phyloP scores from a whole-genome alignment of 2,113 vertebrate genomes.

The Bettongia penicillata region DNA sequence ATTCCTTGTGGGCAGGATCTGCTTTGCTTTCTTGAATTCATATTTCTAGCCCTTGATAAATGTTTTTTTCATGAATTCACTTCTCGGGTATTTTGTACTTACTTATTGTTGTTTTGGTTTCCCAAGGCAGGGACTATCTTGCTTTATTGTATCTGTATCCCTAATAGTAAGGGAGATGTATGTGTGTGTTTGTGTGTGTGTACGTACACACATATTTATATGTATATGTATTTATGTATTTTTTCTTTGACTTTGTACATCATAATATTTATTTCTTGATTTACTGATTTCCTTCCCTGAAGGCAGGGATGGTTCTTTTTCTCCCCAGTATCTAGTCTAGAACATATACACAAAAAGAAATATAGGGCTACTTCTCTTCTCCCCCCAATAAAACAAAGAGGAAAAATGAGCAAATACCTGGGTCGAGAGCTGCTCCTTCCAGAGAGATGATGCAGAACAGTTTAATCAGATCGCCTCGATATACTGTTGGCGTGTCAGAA shows the following conservation, averaged over 20 bases:
- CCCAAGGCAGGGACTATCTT: too few species aligned
- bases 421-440: conserved; percentile 86
- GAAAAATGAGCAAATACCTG: conserved; percentile 80
- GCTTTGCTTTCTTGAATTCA: too few species aligned
- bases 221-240: neutral
- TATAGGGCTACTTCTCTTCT: neutral
- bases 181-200: too few species aligned
- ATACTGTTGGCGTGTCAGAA: conserved; percentile 87
- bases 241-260: neutral
- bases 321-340: neutral
- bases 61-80: too few species aligned
- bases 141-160: neutral
- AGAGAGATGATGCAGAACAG: conserved; percentile 89
- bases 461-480: conserved; percentile 92
- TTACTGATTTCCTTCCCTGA: neutral
- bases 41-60: too few species aligned
- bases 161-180: neutral
- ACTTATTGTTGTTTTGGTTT: too few species aligned
- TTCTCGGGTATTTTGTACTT: too few species aligned
- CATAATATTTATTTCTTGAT: neutral
- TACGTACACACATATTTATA: too few species aligned
- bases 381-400: neutral
- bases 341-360: neutral
- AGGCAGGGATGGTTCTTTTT: neutral
- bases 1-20: neutral